Evolutionary conservation across 1,140 invertebrate species (phyloP).

Genomic region (Paralvinella palmiformis): DNA sequence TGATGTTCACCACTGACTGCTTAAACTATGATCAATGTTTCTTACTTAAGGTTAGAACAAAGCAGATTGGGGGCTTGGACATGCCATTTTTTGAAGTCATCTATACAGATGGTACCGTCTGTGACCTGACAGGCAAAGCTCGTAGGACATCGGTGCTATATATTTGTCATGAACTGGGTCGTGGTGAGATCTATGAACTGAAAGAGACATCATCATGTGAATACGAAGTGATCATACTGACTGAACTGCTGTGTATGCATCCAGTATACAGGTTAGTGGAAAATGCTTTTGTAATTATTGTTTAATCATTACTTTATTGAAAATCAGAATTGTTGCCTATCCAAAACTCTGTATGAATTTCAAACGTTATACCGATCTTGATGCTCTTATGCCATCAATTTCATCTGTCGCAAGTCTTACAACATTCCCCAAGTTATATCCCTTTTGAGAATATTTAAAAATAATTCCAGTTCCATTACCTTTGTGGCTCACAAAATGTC

Average conservation of each 20-base stretch:
- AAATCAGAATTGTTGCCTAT: too few relatives aligned
- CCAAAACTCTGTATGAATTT: too few relatives aligned
- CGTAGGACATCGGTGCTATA: slow-evolving; percentile 65
- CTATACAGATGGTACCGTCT: slow-evolving; percentile 68
- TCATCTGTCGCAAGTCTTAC: too few relatives aligned
- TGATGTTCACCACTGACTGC: too few relatives aligned
- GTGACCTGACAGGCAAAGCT: slow-evolving; percentile 80
- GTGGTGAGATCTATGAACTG: slow-evolving; percentile 82
- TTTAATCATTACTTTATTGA: too few relatives aligned
- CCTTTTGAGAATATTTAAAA: too few relatives aligned
- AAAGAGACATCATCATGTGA: slow-evolving; percentile 91
- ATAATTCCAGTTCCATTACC: too few relatives aligned
- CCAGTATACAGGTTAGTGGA: slow-evolving; percentile 69
- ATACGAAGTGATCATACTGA: slow-evolving; percentile 63
- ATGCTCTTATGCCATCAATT: too few relatives aligned
- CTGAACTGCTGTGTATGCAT: slow-evolving; percentile 77
- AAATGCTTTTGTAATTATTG: background rate
- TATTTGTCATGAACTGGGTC: slow-evolving; percentile 49
- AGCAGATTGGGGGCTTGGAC: slow-evolving; percentile 72
- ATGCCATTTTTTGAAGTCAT: slow-evolving; percentile 61
- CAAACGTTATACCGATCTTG: too few relatives aligned
- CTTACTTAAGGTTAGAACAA: slow-evolving; percentile 50
- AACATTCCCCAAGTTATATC: too few relatives aligned
- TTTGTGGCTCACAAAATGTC: too few relatives aligned
- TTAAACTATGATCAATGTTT: too few relatives aligned